Conservation (phyloP, 2,888 invertebrate species). For the Euzophera pinguis region DNA sequence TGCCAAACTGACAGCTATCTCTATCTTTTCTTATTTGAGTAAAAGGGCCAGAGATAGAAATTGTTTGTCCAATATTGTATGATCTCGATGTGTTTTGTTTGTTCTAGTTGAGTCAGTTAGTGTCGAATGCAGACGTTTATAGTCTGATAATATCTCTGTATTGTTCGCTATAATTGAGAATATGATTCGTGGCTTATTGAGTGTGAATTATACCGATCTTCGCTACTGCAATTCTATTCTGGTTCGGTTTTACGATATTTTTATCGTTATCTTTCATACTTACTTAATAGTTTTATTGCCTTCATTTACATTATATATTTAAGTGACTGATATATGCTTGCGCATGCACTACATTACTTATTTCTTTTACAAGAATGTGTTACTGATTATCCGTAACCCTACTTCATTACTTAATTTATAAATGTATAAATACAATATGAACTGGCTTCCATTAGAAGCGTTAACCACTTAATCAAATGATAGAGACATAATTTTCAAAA, state of each 20-base stretch:
- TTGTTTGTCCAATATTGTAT: not conserved
- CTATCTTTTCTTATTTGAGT: not conserved
- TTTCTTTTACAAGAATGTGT: too few relatives aligned
- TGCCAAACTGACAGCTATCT: not conserved
- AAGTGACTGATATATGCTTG: too few relatives aligned
- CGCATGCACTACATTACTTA: too few relatives aligned
- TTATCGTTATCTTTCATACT: not conserved
- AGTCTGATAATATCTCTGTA: not conserved
- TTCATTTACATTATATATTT: too few relatives aligned
- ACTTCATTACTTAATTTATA: too few relatives aligned
- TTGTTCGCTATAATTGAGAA: not conserved
- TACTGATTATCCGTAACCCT: too few relatives aligned
- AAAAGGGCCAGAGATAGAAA: not conserved
- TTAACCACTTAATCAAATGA: too few relatives aligned
- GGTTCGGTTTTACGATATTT: not conserved
- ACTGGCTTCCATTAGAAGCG: too few relatives aligned
- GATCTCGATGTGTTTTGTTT: not conserved
- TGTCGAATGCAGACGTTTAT: slow-evolving; percentile 1
- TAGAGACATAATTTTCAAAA: too few relatives aligned
- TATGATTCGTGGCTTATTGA: not conserved
- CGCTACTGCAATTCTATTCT: not conserved
- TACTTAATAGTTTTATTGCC: not conserved
- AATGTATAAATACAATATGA: too few relatives aligned
- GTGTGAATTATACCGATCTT: not conserved
- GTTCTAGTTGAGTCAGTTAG: not conserved